Evolutionary conservation across 2,797 vertebrate species (phyloP), one percentile per base, ranked within the genome.

Genomic region (Lithobates pipiens): DNA sequence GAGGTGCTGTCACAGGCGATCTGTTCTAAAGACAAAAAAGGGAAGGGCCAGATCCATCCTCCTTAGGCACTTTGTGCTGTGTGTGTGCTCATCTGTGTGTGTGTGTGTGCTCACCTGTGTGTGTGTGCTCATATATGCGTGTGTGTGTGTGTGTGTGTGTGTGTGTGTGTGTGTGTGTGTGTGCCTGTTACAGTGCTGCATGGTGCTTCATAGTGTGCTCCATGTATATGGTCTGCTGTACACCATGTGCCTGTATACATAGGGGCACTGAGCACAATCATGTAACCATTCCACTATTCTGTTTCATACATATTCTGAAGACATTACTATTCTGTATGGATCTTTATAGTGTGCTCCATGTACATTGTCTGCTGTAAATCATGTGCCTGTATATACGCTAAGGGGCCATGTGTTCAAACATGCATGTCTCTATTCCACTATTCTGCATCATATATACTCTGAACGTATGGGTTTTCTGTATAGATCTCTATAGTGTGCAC

Each of bases 1-100:
- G 89, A 90, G 90, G 87, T 90, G 85, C 90, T 92, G 91, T 87
- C 89, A 91, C 90, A 92, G 90, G 92, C 95, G 91, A 93, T 92
- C 92, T 90, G 88, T 92, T 94, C 92, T 92, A 86, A 85, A 15
- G 90, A 85, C 88, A 89, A 89, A 93, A 92, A 90, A 91, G 89
- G 71, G 50, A 88, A 89, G 77, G 88, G 83, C 79, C 80, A 36
- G 79, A 70, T 15, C 76, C 75, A 72, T 71, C 23, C 76, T 72
- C 44, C 3, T 9, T 5, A 39, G 34, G 42, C 84, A 54, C 16
- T 8, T 42, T 65, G 18, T 50, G 32, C 15, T 67, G 11, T 72
- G 10, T 78, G 57, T 39, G 80, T 68, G 54, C 72, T 57, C 15
- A n/a, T 9, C 13, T 16, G 16, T 76, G 27, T 77, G 25, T 68